A percentile compares a stretch with the other conserved stretches of the same genome.
These are phyloP conservation scores for Chaetoderma sp. DNA, from an alignment of 2,888 invertebrate species.

Conservation along the genomic window DNA sequence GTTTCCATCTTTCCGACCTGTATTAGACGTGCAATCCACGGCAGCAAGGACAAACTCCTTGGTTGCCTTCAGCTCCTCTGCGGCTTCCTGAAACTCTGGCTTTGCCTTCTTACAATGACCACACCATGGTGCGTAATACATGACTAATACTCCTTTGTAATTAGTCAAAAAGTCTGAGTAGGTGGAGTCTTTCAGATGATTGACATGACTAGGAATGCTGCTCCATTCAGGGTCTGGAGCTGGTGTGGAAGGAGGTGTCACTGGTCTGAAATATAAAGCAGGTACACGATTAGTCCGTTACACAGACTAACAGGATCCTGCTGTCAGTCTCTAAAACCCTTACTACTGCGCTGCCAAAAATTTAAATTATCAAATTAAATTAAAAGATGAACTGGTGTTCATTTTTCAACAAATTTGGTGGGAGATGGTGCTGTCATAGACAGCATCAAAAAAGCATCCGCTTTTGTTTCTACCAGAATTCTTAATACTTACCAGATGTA, in stretches of 20 bases:
- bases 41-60: conserved; percentile 79
- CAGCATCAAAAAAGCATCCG: too few species aligned
- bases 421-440: too few species aligned
- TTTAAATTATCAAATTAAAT: too few species aligned
- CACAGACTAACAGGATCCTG: too few species aligned
- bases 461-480: too few species aligned
- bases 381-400: too few species aligned
- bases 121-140: conserved; percentile 95
- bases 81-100: conserved; percentile 84
- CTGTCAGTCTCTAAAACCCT: too few species aligned
- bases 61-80: conserved; percentile 76
- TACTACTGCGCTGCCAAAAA: too few species aligned
- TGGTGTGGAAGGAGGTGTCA: conserved; percentile 78
- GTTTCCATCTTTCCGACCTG: conserved; percentile 28
- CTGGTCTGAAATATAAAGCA: conserved; percentile 63
- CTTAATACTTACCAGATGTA: too few species aligned
- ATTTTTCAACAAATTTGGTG: too few species aligned
- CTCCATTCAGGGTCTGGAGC: conserved; percentile 82
- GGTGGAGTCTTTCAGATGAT: conserved; percentile 79
- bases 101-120: conserved; percentile 88
- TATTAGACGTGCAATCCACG: conserved; percentile 79
- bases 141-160: conserved; percentile 84
- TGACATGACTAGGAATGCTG: conserved; percentile 79
- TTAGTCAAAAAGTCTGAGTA: conserved; percentile 81
- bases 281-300: too few species aligned